Percentiles rank a stretch among this genome's conserved stretches.
These are phyloP conservation scores for Drosophila sechellia DNA, from an alignment of 1,140 invertebrate genomes.

Conservation along the genomic window DNA sequence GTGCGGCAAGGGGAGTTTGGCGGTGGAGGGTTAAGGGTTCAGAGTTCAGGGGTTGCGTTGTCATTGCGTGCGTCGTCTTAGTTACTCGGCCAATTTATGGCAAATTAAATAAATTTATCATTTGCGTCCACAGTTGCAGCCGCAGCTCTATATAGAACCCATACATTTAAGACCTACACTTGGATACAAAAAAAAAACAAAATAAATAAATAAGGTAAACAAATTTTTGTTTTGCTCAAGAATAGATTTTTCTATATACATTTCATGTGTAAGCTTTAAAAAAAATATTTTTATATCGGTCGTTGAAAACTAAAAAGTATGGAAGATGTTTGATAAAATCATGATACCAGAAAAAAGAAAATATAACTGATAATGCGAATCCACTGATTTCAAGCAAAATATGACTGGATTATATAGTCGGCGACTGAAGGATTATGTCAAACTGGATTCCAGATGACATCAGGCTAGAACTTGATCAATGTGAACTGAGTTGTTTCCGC, in stretches of 20 bases:
- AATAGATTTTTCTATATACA: too few species aligned
- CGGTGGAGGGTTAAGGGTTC: not conserved
- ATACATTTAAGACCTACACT: not conserved
- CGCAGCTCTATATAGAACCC: not conserved
- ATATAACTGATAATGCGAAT: too few species aligned
- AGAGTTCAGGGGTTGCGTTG: slow-evolving; percentile 27
- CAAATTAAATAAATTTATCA: slow-evolving; percentile 83
- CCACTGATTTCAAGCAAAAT: too few species aligned
- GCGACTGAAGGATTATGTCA: slow-evolving; percentile 18
- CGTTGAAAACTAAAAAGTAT: slow-evolving; percentile 1
- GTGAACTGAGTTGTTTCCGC: slow-evolving; percentile 14
- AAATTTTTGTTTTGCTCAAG: not conserved
- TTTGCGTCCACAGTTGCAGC: slow-evolving; percentile 47
- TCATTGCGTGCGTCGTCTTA: slow-evolving; percentile 79
- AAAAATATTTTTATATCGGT: too few species aligned
- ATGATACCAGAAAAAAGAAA: too few species aligned
- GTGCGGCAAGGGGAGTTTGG: too few species aligned
- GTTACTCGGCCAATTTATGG: slow-evolving; percentile 80
- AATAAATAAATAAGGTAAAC: not conserved
- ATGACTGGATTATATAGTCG: not conserved
- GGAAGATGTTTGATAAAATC: not conserved
- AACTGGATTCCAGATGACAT: slow-evolving; percentile 29
- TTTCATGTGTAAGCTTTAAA: too few species aligned
- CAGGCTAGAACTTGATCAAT: not conserved
- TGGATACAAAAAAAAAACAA: not conserved